Evolutionary conservation across 1,140 invertebrate species (phyloP).

Genomic region (Camponotus floridanus): DNA sequence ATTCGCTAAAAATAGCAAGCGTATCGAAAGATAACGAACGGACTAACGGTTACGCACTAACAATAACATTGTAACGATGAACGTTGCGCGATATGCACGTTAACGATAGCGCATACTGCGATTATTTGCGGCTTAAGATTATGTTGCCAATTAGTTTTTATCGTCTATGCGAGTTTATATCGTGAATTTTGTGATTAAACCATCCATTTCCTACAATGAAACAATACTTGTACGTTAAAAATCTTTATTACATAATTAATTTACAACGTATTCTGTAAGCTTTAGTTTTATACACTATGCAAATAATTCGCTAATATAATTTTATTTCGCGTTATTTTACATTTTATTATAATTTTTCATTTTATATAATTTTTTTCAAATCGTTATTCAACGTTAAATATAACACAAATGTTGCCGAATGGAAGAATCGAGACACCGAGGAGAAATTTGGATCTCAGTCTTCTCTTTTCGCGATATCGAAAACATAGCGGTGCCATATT

Average conservation of each 20-base stretch:
- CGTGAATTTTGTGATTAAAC: conserved; percentile 40
- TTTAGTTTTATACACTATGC: neutral
- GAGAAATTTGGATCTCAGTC: neutral
- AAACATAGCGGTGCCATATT: neutral
- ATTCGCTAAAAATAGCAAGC: neutral
- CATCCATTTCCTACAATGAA: neutral
- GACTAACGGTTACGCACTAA: conserved; percentile 17
- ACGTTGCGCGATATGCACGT: neutral
- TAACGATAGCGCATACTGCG: conserved; percentile 44
- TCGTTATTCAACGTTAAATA: neutral
- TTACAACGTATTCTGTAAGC: neutral
- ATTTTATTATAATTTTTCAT: no score
- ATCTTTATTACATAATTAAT: neutral
- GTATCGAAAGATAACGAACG: conserved; percentile 37
- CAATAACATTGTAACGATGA: conserved; percentile 53
- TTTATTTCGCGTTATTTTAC: neutral
- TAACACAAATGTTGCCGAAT: neutral
- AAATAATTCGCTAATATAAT: neutral
- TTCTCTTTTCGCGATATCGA: neutral
- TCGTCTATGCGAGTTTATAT: conserved; percentile 33
- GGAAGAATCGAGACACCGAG: neutral
- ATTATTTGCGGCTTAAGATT: conserved; percentile 45
- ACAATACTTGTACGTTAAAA: neutral
- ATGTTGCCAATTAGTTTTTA: conserved; percentile 66
- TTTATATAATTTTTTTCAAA: neutral